A percentile compares a stretch with the other conserved stretches of the same genome.
Evolutionary conservation across 2,888 invertebrate species (phyloP).

Genomic region (Dryocosmus kuriphilus): DNA sequence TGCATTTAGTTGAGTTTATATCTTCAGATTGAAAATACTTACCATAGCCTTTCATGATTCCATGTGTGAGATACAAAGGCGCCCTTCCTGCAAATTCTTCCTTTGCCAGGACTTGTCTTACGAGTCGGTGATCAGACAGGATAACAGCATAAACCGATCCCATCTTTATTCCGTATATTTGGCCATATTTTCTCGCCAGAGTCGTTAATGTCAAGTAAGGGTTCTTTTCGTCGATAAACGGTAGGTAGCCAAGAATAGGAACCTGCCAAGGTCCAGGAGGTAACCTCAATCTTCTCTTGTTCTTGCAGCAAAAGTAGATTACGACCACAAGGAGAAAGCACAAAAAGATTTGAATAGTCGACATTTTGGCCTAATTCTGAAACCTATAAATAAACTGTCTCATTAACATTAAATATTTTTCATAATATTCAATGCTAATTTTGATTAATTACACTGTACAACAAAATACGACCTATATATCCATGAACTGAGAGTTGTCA

Average conservation of each 20-base stretch:
- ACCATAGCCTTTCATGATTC: conserved; percentile 93
- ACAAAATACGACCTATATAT: no score
- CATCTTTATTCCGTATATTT: conserved; percentile 86
- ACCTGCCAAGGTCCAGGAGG: conserved; percentile 90
- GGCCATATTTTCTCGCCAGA: conserved; percentile 85
- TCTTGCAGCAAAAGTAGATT: conserved; percentile 63
- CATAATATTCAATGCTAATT: no score
- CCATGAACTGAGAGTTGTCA: no score
- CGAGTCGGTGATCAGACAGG: conserved; percentile 85
- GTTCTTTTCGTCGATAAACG: conserved; percentile 83
- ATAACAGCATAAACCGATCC: conserved; percentile 89
- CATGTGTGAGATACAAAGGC: conserved; percentile 90
- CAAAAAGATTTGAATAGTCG: conserved; percentile 41
- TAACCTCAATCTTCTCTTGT: conserved; percentile 77
- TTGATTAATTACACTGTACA: no score
- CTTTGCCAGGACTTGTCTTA: conserved; percentile 86
- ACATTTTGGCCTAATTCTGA: conserved; percentile 60
- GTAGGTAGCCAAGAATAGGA: conserved; percentile 89
- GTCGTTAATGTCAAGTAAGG: conserved; percentile 86
- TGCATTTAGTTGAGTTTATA: no score
- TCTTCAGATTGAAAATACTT: conserved; percentile 70
- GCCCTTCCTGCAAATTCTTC: conserved; percentile 88
- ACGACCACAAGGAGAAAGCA: conserved; percentile 31
- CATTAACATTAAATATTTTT: not conserved
- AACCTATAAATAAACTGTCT: not conserved